A percentile compares a stretch with the other conserved stretches of the same genome.
Conservation (phyloP, 2,888 invertebrate genomes). For the Eledona agricola region DNA sequence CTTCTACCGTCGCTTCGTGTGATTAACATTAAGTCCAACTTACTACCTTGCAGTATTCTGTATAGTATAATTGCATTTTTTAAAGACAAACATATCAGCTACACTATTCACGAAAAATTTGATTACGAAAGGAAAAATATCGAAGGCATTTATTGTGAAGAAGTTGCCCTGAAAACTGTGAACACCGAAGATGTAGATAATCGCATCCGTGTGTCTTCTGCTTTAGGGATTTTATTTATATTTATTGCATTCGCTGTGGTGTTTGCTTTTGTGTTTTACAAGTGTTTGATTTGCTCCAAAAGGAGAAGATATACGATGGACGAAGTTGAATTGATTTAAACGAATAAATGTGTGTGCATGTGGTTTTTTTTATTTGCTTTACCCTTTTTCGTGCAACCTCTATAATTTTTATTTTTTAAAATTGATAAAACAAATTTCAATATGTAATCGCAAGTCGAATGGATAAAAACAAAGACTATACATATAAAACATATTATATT, state of each 20-base stretch:
- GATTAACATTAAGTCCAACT: conserved; percentile 56
- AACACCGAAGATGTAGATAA: neutral
- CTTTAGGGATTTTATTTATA: conserved; percentile 37
- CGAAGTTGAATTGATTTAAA: conserved; percentile 55
- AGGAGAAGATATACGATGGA: conserved; percentile 52
- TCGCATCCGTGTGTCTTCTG: conserved; percentile 26
- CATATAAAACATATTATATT: too few relatives aligned
- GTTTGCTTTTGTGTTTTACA: conserved; percentile 39
- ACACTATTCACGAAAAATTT: conserved; percentile 51
- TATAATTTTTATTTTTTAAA: too few relatives aligned
- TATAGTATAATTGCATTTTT: conserved; percentile 54
- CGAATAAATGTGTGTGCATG: neutral
- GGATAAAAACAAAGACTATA: too few relatives aligned
- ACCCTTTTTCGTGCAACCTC: too few relatives aligned
- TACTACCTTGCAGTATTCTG: conserved; percentile 54
- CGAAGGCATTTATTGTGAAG: conserved; percentile 56
- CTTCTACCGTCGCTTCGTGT: conserved; percentile 51
- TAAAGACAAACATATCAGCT: conserved; percentile 49
- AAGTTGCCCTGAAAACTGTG: too few relatives aligned
- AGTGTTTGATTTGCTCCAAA: conserved; percentile 48
- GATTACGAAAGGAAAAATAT: conserved; percentile 56
- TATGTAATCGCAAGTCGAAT: too few relatives aligned
- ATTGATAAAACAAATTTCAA: too few relatives aligned
- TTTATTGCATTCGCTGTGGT: conserved; percentile 30
- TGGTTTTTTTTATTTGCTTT: neutral